phyloP scores from a whole-genome alignment of 2,888 invertebrate species.

The Agonopterix heracliana region DNA sequence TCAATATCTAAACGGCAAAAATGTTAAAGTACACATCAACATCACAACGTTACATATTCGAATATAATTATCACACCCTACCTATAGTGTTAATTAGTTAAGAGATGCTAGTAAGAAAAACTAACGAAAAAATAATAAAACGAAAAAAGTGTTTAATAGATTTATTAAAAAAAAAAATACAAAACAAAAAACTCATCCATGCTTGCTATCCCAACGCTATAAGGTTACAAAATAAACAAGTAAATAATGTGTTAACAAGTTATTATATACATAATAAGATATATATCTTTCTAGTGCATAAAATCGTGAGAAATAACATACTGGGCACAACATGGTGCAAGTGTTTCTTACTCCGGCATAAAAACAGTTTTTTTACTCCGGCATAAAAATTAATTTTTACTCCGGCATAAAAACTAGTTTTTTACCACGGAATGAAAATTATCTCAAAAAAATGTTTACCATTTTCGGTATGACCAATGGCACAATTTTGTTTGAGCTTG shows the following conservation, averaged over 20 bases:
- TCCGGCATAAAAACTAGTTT: no score
- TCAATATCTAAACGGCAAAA: conserved; percentile 44
- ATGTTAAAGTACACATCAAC: conserved; percentile 34
- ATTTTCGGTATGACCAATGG: no score
- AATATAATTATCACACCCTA: not conserved
- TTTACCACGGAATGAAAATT: no score
- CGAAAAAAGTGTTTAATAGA: conserved; percentile 59
- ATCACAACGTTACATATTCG: not conserved
- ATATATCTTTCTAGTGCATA: conserved; percentile 33
- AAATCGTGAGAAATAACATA: conserved; percentile 33
- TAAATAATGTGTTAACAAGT: conserved; percentile 56
- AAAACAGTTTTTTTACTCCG: not conserved
- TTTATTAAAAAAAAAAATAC: conserved; percentile 66
- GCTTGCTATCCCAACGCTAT: conserved; percentile 54
- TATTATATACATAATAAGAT: conserved; percentile 39
- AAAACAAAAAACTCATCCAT: conserved; percentile 57
- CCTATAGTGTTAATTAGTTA: not conserved
- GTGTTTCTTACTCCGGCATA: conserved; percentile 8
- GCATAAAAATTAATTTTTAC: no score
- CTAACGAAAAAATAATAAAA: conserved; percentile 31
- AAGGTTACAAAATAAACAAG: conserved; percentile 54
- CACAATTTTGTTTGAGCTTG: no score
- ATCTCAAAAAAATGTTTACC: no score
- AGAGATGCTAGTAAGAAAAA: not conserved
- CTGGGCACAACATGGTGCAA: conserved; percentile 25